phyloP scores from a whole-genome alignment of 1,140 invertebrate species.

The Schmidtea mediterranea region DNA sequence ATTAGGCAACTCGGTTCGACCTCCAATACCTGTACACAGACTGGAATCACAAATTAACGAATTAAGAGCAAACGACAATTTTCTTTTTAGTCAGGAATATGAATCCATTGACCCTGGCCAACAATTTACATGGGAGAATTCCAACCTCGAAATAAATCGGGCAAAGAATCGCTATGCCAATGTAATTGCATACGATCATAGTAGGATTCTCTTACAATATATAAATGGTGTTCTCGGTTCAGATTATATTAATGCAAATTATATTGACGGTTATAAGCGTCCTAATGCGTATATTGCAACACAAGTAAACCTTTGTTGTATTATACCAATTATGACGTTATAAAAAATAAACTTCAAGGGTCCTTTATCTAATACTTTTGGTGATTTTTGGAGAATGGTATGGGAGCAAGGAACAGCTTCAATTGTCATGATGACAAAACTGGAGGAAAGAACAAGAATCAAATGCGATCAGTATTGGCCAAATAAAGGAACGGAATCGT shows the following conservation, averaged over 20 bases:
- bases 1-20: too few species aligned
- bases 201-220: slow-evolving; percentile 54
- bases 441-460: slow-evolving; percentile 87
- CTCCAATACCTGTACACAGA: slow-evolving; percentile 74
- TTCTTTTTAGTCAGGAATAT: slow-evolving; percentile 46
- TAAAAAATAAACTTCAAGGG: slow-evolving; percentile 49
- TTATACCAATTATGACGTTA: neutral
- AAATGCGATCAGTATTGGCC: slow-evolving; percentile 48
- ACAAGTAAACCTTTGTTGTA: neutral
- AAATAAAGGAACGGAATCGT: slow-evolving; percentile 52
- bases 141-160: slow-evolving; percentile 73
- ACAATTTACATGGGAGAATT: slow-evolving; percentile 91
- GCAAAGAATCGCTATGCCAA: slow-evolving; percentile 89
- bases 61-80: slow-evolving; percentile 77
- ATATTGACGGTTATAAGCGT: slow-evolving; percentile 8
- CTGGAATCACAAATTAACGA: slow-evolving; percentile 75
- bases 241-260: slow-evolving; percentile 86
- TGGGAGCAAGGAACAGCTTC: slow-evolving; percentile 99
- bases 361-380: slow-evolving; percentile 68
- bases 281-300: slow-evolving; percentile 10
- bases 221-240: slow-evolving; percentile 24
- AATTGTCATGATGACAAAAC: slow-evolving; percentile 87
- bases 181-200: slow-evolving; percentile 85
- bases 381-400: slow-evolving; percentile 96
- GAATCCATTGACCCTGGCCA: slow-evolving; percentile 49